phyloP scores from a whole-genome alignment of 2,113 vertebrate species.

The Origma solitaria region DNA sequence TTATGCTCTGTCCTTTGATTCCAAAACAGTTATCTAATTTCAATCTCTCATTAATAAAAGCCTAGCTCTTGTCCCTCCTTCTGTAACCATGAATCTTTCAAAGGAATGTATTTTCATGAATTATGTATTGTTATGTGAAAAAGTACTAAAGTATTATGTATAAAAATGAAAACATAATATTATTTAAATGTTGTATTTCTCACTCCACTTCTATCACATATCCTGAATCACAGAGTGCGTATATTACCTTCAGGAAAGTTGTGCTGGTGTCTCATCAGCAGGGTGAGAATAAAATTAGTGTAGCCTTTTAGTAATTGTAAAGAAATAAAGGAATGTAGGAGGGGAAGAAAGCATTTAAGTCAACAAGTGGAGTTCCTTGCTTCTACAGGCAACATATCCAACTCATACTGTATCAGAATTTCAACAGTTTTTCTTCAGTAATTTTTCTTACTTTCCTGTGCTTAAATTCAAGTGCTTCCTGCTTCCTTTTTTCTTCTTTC shows the following conservation, averaged over 20 bases:
- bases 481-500: not conserved
- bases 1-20: not conserved
- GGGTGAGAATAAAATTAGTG: not conserved
- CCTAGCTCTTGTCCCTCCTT: not conserved
- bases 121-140: not conserved
- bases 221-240: not conserved
- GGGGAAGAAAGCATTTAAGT: not conserved
- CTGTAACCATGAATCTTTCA: not conserved
- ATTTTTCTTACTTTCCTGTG: not conserved
- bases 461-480: not conserved
- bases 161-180: not conserved
- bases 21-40: not conserved
- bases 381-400: accelerated
- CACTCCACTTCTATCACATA: not conserved
- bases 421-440: not conserved
- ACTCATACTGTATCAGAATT: not conserved
- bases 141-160: not conserved
- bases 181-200: not conserved
- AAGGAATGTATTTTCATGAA: not conserved
- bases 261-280: not conserved
- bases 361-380: not conserved
- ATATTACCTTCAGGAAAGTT: not conserved
- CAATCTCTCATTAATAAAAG: not conserved
- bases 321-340: not conserved
- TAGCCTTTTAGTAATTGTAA: not conserved